Percentiles rank a stretch among this genome's conserved stretches.
phyloP scores from a whole-genome alignment of 2,888 invertebrate genomes.

The Gandaritis pyraliata region DNA sequence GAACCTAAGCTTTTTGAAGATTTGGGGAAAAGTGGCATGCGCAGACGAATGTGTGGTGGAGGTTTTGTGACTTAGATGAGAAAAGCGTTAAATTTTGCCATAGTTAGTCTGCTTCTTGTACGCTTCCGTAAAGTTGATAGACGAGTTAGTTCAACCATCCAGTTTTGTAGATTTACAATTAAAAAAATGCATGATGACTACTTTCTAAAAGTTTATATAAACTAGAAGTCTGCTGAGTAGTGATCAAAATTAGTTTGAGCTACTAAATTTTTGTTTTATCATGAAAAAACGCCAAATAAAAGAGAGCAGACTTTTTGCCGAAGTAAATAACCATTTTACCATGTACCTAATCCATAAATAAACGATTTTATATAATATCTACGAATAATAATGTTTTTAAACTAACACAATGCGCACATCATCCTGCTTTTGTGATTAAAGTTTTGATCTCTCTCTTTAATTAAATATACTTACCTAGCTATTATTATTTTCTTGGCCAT shows the following conservation, averaged over 20 bases:
- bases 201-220: slow-evolving; percentile 49
- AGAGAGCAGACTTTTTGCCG: neutral
- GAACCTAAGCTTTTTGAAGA: slow-evolving; percentile 38
- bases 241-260: slow-evolving; percentile 48
- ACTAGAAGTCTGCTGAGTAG: slow-evolving; percentile 47
- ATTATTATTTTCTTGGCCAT: slow-evolving; percentile 36
- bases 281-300: neutral
- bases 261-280: slow-evolving; percentile 18
- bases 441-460: slow-evolving; percentile 54
- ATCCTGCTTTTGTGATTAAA: slow-evolving; percentile 21
- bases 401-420: slow-evolving; percentile 5
- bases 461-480: slow-evolving; percentile 26
- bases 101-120: slow-evolving; percentile 74
- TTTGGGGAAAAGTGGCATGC: slow-evolving; percentile 72
- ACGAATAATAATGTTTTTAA: neutral
- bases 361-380: neutral
- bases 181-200: slow-evolving; percentile 67
- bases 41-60: slow-evolving; percentile 70
- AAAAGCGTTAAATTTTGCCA: slow-evolving; percentile 66
- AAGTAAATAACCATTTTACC: too few relatives aligned
- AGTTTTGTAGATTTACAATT: slow-evolving; percentile 63
- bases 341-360: too few relatives aligned
- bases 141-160: slow-evolving; percentile 66
- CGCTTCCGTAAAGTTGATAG: slow-evolving; percentile 74
- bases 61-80: slow-evolving; percentile 69